A percentile compares a stretch with the other conserved stretches of the same genome.
Evolutionary conservation across 2,888 invertebrate species (phyloP).

Genomic region (Folsomia manolachei): DNA sequence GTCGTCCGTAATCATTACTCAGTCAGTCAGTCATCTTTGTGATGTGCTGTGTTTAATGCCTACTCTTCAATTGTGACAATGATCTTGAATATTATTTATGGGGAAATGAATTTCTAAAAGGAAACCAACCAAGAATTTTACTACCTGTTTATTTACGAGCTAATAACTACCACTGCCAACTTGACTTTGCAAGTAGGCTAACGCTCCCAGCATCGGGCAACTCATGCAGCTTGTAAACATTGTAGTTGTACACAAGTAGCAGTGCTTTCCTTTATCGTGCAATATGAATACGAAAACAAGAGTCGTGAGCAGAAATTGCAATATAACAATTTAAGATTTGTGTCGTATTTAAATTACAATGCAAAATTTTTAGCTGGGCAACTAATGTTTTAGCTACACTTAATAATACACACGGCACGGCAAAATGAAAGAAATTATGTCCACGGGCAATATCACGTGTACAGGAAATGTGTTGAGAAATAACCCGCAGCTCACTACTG

Average conservation of each 20-base stretch:
- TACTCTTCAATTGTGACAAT: conserved; percentile 17
- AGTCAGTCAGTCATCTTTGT: conserved; percentile 11
- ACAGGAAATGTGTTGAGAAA: not conserved
- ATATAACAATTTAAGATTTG: conserved; percentile 3
- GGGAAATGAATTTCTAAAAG: conserved; percentile 3
- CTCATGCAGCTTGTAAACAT: not conserved
- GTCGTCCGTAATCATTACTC: conserved; percentile 14
- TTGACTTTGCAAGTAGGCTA: not conserved
- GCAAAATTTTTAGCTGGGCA: not conserved
- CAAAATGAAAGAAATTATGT: too few species aligned
- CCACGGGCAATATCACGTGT: not conserved
- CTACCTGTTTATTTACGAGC: not conserved
- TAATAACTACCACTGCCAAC: not conserved
- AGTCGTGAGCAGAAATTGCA: conserved; percentile 6
- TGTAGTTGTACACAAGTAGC: not conserved
- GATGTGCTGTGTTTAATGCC: too few species aligned
- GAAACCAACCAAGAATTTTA: not conserved
- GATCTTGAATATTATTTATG: conserved; percentile 16
- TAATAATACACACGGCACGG: not conserved
- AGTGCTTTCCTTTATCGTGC: too few species aligned
- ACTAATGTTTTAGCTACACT: not conserved
- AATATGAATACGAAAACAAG: too few species aligned
- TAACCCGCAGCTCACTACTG: too few species aligned
- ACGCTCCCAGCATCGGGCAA: not conserved
- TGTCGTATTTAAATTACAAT: not conserved